Conservation (phyloP, 1,140 invertebrate genomes). For the Luehdorfia chinensis region DNA sequence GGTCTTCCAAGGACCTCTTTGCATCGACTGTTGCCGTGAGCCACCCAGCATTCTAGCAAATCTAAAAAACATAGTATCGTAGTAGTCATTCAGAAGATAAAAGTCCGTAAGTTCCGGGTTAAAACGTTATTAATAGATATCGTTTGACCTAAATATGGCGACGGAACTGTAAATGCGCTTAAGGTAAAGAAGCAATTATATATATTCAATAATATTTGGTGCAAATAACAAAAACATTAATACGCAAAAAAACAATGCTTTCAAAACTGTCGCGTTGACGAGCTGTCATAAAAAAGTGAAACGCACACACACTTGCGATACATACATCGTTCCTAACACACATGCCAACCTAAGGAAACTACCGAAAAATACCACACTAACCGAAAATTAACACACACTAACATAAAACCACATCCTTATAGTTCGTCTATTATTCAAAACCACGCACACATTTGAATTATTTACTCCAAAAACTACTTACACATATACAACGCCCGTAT, state of each 20-base stretch:
- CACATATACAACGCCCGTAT: conserved; percentile 25
- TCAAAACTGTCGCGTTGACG: conserved; percentile 6
- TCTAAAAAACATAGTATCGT: no score
- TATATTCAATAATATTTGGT: no score
- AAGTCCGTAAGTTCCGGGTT: no score
- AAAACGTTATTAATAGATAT: no score
- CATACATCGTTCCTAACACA: neutral
- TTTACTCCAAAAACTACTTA: conserved; percentile 55
- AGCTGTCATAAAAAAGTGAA: conserved; percentile 8
- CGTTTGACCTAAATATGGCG: no score
- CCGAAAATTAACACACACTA: conserved; percentile 21
- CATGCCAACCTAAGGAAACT: conserved; percentile 1
- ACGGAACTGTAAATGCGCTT: no score
- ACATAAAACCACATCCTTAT: conserved; percentile 20
- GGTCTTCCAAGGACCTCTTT: no score
- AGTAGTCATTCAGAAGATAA: no score
- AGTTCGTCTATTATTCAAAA: conserved; percentile 14
- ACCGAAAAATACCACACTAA: neutral
- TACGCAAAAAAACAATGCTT: conserved; percentile 3
- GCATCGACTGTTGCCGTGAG: no score
- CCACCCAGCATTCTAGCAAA: no score
- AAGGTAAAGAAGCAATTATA: no score
- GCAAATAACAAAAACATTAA: conserved; percentile 6
- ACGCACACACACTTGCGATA: neutral
- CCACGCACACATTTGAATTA: conserved; percentile 36